phyloP scores from a whole-genome alignment of 2,797 vertebrate species.

The Cetoscarus ocellatus region DNA sequence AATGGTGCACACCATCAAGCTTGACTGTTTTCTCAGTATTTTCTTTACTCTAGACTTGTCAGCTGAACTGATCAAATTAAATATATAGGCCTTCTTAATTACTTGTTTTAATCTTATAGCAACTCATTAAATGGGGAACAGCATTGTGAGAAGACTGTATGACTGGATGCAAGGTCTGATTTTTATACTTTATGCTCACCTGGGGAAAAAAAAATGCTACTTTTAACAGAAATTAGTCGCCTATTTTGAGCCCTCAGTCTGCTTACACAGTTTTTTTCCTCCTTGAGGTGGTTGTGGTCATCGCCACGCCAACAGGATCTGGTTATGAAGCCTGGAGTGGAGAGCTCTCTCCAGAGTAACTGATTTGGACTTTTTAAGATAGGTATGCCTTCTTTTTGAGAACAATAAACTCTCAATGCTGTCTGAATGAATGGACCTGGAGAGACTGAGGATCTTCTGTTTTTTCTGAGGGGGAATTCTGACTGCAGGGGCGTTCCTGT shows the following conservation, averaged over 20 bases:
- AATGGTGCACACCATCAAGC: too few species aligned
- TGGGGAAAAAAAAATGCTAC: slow-evolving; percentile 6
- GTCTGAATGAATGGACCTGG: neutral
- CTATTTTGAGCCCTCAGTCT: slow-evolving; percentile 20
- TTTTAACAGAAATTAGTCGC: slow-evolving; percentile 28
- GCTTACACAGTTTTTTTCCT: neutral
- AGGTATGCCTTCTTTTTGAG: too few species aligned
- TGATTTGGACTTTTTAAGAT: too few species aligned
- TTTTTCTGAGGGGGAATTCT: too few species aligned
- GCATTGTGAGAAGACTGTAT: slow-evolving; percentile 4
- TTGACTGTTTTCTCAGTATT: too few species aligned
- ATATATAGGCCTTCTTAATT: too few species aligned
- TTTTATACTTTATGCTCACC: slow-evolving; percentile 17
- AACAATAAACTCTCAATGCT: too few species aligned
- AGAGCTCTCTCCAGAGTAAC: slow-evolving; percentile 9
- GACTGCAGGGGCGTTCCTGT: too few species aligned
- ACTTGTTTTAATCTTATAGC: too few species aligned
- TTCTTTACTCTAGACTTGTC: too few species aligned
- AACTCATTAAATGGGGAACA: too few species aligned
- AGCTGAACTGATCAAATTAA: too few species aligned
- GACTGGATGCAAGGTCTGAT: neutral
- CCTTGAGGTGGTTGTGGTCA: slow-evolving; percentile 24
- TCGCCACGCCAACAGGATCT: slow-evolving; percentile 25
- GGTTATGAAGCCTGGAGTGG: slow-evolving; percentile 3
- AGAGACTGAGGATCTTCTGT: neutral